A percentile compares a stretch with the other conserved stretches of the same genome.
These are phyloP conservation scores for Pocota personata DNA, from an alignment of 2,888 invertebrate species.

Conservation along the genomic window DNA sequence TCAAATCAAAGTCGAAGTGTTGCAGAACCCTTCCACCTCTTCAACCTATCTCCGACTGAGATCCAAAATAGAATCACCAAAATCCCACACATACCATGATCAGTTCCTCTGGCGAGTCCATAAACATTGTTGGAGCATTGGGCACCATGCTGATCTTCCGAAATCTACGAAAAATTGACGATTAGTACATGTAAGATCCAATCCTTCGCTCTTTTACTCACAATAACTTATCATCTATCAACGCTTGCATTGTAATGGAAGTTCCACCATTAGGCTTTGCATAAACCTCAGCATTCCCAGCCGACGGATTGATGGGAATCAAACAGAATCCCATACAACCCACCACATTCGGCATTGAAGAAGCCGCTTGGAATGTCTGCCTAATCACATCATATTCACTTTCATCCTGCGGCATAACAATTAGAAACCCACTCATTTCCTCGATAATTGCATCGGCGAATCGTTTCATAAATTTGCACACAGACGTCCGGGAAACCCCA, in stretches of 20 bases:
- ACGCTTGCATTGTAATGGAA: constrained; percentile 78
- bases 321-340: constrained; percentile 79
- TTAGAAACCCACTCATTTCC: constrained; percentile 76
- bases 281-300: constrained; percentile 73
- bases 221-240: constrained; percentile 79
- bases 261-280: constrained; percentile 71
- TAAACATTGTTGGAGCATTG: constrained; percentile 76
- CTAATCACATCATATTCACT: constrained; percentile 77
- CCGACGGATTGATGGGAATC: constrained; percentile 76
- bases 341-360: constrained; percentile 79
- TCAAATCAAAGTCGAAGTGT: too few species aligned
- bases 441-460: constrained; percentile 79
- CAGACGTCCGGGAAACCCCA: constrained; percentile 77
- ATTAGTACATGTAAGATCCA: not conserved
- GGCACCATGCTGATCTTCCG: constrained; percentile 79
- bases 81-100: constrained; percentile 58
- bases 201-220: constrained; percentile 43
- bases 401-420: constrained; percentile 77
- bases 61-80: too few species aligned
- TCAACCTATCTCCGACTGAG: too few species aligned
- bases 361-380: constrained; percentile 77
- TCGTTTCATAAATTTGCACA: constrained; percentile 78
- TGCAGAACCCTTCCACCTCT: too few species aligned
- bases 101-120: constrained; percentile 77
- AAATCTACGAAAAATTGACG: constrained; percentile 74